Base-by-base conservation (phyloP, 2,888 invertebrate genomes). In the Antheraea assamensis region DNA sequence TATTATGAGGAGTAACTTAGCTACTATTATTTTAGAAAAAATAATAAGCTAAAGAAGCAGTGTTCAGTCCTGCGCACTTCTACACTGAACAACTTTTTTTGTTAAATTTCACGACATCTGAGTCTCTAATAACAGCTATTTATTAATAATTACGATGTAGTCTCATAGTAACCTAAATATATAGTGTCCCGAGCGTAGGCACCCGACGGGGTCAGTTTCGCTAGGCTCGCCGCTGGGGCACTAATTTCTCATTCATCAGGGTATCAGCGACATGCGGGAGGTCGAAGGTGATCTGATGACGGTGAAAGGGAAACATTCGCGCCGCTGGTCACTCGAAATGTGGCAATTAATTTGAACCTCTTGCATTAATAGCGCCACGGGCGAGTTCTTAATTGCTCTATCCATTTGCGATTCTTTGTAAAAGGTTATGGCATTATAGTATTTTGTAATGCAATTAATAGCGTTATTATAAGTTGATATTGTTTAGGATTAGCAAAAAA, bases 261-360 rank as follows among this genome's bases (percentile, higher is more conserved):
- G 73, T 76, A 76, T 77, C 75, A 76, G 75, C 76, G 71, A 35
- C 68, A 72, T 77, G 85, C 82, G 82, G 84, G 79, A 85, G 87
- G 87, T 87, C 81, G 81, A 75, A 81, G 81, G 81, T 81, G 76
- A 78, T 71, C 78, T 73, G 83, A 81, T 82, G 78, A 82, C 76
- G 82, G 87, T 86, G 87, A 88, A 87, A 86, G 87, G 84, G 78
- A 83, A 83, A 78, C 76, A 71, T 76, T 80, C 76, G 79, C 77
- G 64, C 49, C 77, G 76, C 71, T 30, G 15, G 66, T 73, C 35
- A 70, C 30, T 71, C 77, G 17, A 61, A 31, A 70, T 76, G 76
- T 58, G 31, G 42, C 71, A 72, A 77, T 77, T 78, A 75, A 70
- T 64, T 74, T 75, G 74, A 75, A 73, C 74, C 75, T 64, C 78